Base-by-base conservation (phyloP, 2,888 invertebrate species). In the Punctoribates punctum region DNA sequence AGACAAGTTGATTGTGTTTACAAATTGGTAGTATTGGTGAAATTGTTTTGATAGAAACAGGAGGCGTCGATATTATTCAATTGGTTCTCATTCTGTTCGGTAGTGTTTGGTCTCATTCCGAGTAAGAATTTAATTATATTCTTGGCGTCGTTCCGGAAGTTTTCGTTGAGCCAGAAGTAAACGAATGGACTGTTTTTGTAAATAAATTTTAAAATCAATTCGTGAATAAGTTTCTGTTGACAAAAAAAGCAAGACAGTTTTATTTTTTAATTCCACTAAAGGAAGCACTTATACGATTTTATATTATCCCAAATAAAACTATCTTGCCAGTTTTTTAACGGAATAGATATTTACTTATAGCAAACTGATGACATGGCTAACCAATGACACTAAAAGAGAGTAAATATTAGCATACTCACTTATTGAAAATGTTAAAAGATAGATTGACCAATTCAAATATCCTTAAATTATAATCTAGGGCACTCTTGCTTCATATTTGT, bases 81-180 rank as follows among this genome's bases (percentile, higher is more conserved):
- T 17, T 65, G 62, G 25, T 29, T 29, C 3, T 65, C 62, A 29
- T 29, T 65, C 15, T 29, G 11, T 25, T 29, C 34, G 13, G 27
- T 17, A 6, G 27, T 5, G 27, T 25, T 65, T 11, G 62, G n/a
- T 25, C 25, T 27, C 3, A 27, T 17, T 65, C 62, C 25, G 1
- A 65, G 42, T 15, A 72, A 48, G 42, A 72, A 13, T 20, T 48
- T 73, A 27, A 73, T 51, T 34, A 73, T 48, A 34, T 51, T 73
- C 25, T 54, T 73, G 1, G 73, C 29, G 17, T 73, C 73, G 54
- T 46, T 23, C 20, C 73, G 20, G 80, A 85, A 85, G 77, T 82
- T 82, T 74, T 85, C 84, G 79, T 85, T 85, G 20, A 85, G 80
- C 84, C 85, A 85, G 78, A 85, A 85, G 79, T 85, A 85, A n/a